These are phyloP conservation scores for Chrysemys picta DNA, from an alignment of 2,113 vertebrate genomes.

Conservation along the genomic window DNA sequence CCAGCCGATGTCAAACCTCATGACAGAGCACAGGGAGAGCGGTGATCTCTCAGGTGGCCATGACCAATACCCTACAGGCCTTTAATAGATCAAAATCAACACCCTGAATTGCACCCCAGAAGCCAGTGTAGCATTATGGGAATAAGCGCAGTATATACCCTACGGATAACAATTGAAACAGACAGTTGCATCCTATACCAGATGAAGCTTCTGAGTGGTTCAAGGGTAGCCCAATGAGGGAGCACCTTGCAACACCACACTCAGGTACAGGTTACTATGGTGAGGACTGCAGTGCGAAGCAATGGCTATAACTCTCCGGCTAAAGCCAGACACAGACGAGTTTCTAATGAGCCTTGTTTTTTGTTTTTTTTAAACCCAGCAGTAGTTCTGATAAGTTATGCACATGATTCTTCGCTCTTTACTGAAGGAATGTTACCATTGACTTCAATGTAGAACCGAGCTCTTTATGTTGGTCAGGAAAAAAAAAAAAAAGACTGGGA, in stretches of 20 bases:
- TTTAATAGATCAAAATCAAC: background rate
- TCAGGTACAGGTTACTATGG: fast-evolving
- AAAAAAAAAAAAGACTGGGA: background rate
- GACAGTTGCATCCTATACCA: background rate
- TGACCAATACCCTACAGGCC: background rate
- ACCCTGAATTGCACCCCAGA: background rate
- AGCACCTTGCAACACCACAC: background rate
- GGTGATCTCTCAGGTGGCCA: background rate
- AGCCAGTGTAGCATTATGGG: background rate
- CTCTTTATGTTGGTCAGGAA: background rate
- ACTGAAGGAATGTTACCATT: background rate
- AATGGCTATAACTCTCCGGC: background rate
- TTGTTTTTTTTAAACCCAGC: background rate
- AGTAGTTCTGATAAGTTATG: background rate
- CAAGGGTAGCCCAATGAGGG: background rate
- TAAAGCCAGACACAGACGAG: background rate
- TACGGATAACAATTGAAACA: fast-evolving
- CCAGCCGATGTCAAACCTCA: background rate
- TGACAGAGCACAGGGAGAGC: background rate
- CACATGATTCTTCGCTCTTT: background rate
- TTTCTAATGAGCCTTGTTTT: background rate
- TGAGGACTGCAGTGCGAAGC: background rate
- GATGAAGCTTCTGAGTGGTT: background rate
- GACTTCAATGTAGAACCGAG: background rate
- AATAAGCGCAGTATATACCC: background rate